Evolutionary conservation across 2,113 vertebrate species (phyloP).

Genomic region (Microcebus tavaratra): DNA sequence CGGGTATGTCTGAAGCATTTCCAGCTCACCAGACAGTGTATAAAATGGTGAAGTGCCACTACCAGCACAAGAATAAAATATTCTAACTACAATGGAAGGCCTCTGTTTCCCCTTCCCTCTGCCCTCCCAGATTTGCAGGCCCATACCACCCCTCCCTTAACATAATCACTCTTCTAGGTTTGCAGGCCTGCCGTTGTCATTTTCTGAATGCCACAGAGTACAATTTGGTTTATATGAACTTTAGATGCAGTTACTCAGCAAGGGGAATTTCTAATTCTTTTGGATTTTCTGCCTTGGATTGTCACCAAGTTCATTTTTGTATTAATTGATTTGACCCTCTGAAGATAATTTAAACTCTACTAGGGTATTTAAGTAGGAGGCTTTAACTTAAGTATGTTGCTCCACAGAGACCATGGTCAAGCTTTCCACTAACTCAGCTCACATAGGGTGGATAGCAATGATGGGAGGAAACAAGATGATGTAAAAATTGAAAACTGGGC

Average conservation of each 20-base stretch:
- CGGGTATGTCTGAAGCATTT: not conserved
- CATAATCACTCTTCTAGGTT: not conserved
- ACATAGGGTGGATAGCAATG: not conserved
- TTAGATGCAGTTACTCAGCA: conserved; percentile 43
- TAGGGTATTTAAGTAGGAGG: not conserved
- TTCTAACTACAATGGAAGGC: not conserved
- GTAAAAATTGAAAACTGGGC: not conserved
- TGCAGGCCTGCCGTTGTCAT: not conserved
- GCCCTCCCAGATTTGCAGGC: no score
- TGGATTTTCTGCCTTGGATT: conserved; percentile 53
- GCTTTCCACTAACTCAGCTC: conserved; percentile 10
- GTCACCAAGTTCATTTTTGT: not conserved
- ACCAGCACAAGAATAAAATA: not conserved
- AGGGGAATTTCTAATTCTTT: conserved; percentile 51
- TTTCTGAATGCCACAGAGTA: not conserved
- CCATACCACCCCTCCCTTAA: accelerated
- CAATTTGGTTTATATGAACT: conserved; percentile 37
- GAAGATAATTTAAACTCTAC: conserved; percentile 49
- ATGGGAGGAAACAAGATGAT: not conserved
- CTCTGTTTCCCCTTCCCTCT: not conserved
- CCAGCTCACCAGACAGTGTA: not conserved
- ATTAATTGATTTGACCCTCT: conserved; percentile 38
- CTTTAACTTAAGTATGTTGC: not conserved
- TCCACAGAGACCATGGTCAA: not conserved
- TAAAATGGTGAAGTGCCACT: not conserved